A percentile compares a stretch with the other conserved stretches of the same genome.
Conservation (phyloP, 2,113 vertebrate species). For the Mungos mungo region DNA sequence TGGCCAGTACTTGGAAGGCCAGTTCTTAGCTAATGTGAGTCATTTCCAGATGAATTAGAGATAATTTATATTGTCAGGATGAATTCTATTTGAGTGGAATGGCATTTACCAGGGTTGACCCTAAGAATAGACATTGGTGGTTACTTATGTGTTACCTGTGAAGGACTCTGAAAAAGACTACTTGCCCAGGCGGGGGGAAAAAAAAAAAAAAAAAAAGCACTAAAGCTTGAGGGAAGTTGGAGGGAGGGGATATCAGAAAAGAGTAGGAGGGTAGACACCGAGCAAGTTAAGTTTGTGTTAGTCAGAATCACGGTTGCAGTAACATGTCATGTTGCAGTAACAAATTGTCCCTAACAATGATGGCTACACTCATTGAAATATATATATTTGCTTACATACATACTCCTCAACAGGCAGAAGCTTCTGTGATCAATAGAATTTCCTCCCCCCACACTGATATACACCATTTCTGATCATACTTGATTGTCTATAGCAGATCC, state of each 20-base stretch:
- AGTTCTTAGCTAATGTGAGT: slow-evolving; percentile 75
- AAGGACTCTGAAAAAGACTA: not conserved
- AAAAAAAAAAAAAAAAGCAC: too few species aligned
- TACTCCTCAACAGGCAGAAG: not conserved
- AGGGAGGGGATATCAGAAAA: not conserved
- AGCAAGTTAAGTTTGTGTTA: not conserved
- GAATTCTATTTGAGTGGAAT: slow-evolving; percentile 57
- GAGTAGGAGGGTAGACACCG: not conserved
- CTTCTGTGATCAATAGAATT: not conserved
- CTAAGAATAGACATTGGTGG: not conserved
- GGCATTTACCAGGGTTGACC: slow-evolving; percentile 20
- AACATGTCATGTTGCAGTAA: not conserved
- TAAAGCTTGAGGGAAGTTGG: not conserved
- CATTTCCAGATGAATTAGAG: slow-evolving; percentile 67
- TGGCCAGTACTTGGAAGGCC: slow-evolving; percentile 59
- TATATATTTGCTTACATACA: not conserved
- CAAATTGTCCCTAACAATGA: not conserved
- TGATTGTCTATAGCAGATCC: not conserved
- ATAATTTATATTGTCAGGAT: slow-evolving; percentile 31
- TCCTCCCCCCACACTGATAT: not conserved
- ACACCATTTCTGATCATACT: not conserved
- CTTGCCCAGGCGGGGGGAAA: not conserved
- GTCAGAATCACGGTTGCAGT: not conserved
- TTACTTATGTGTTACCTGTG: not conserved
- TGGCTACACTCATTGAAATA: not conserved